Percentiles rank a stretch among this genome's conserved stretches.
phyloP scores from a whole-genome alignment of 2,888 invertebrate species.

The Acutogordius australiensis region DNA sequence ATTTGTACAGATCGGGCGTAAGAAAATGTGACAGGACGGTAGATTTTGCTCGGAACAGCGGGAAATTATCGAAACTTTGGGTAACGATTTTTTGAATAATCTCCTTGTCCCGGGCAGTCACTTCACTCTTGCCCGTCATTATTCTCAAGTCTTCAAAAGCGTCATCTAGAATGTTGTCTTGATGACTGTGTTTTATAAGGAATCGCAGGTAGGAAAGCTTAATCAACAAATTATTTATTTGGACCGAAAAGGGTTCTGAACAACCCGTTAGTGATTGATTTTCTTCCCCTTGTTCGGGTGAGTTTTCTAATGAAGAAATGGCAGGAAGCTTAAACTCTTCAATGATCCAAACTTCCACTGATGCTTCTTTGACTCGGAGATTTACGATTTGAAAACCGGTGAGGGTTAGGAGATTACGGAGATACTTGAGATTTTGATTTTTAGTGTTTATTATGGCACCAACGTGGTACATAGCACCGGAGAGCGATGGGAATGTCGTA shows the following conservation, averaged over 20 bases:
- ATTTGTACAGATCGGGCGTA: neutral
- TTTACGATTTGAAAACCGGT: constrained; percentile 7
- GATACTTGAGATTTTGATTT: neutral
- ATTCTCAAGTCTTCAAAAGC: neutral
- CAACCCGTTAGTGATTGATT: neutral
- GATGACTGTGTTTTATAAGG: neutral
- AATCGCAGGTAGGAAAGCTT: neutral
- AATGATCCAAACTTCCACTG: neutral
- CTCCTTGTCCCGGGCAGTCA: neutral
- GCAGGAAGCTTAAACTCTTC: too few relatives aligned
- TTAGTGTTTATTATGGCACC: neutral
- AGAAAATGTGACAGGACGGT: neutral
- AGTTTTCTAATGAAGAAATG: neutral
- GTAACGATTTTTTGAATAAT: constrained; percentile 1
- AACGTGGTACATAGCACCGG: neutral
- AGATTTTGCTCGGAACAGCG: neutral
- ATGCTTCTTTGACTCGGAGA: neutral
- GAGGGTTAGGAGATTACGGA: neutral
- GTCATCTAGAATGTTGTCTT: neutral
- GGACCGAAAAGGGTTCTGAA: neutral
- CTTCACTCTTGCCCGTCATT: neutral
- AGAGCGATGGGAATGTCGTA: neutral
- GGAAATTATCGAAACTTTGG: neutral
- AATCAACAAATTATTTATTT: neutral
- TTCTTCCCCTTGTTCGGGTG: neutral